These are phyloP conservation scores for Stichopus chloronotus DNA, from an alignment of 35 echinoderm and acorn worm genomes.

Conservation along the genomic window DNA sequence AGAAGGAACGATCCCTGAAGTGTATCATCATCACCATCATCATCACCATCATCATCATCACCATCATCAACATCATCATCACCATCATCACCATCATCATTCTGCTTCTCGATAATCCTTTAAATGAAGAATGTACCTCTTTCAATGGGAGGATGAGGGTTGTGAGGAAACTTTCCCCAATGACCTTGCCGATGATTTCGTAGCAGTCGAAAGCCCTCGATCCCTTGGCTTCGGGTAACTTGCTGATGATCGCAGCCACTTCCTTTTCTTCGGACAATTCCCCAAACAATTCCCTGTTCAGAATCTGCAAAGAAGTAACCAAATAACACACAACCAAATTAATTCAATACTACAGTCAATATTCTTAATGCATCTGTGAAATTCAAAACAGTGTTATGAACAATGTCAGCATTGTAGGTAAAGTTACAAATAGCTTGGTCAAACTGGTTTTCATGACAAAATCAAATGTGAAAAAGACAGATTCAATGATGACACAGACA, in stretches of 20 bases:
- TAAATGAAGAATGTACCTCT: too few relatives aligned
- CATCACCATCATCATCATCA: too few relatives aligned
- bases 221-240: conserved; percentile 84
- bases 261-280: conserved; percentile 95
- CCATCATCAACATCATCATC: too few relatives aligned
- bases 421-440: too few relatives aligned
- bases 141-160: conserved; percentile 83
- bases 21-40: too few relatives aligned
- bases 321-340: not conserved
- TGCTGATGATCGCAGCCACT: conserved; percentile 89
- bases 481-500: too few relatives aligned
- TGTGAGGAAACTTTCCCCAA: conserved; percentile 78
- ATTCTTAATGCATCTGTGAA: not conserved
- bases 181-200: conserved; percentile 85
- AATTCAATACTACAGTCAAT: not conserved
- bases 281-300: conserved; percentile 93
- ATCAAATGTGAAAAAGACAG: too few relatives aligned
- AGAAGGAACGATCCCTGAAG: too few relatives aligned
- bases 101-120: too few relatives aligned
- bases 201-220: conserved; percentile 88
- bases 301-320: conserved; percentile 61
- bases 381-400: not conserved
- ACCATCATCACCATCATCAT: too few relatives aligned
- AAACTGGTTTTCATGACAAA: too few relatives aligned
- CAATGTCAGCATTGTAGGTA: too few relatives aligned